Conservation (phyloP, 2,797 vertebrate genomes). For the Myiothlypis coronata region DNA sequence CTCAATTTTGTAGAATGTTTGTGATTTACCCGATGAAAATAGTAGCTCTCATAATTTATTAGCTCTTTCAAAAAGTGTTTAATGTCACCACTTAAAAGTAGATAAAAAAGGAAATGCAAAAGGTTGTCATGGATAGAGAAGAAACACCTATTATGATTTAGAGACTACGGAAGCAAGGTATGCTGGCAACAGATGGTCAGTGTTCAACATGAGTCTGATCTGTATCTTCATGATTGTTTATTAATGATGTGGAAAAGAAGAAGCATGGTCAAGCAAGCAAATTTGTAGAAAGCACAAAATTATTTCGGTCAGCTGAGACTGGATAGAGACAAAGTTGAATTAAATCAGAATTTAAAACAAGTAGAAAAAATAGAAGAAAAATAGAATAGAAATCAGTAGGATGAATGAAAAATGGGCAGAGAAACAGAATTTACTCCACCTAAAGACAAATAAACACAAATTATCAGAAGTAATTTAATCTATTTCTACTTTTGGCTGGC, state of each 20-base stretch:
- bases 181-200: background rate
- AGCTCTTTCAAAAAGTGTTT: background rate
- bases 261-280: background rate
- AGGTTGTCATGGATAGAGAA: background rate
- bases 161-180: background rate
- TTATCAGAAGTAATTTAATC: background rate
- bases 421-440: background rate
- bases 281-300: background rate
- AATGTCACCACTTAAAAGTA: background rate
- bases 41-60: background rate
- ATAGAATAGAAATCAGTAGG: background rate
- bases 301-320: background rate
- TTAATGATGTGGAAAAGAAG: background rate
- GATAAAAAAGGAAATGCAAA: background rate
- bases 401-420: background rate
- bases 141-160: background rate
- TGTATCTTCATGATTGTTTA: background rate
- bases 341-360: background rate
- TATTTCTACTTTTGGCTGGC: background rate
- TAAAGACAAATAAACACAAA: background rate
- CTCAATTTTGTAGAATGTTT: background rate
- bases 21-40: background rate
- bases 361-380: background rate
- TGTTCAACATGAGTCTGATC: background rate
- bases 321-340: background rate